These are phyloP conservation scores for Battus philenor DNA, from an alignment of 1,140 invertebrate genomes.

Conservation along the genomic window DNA sequence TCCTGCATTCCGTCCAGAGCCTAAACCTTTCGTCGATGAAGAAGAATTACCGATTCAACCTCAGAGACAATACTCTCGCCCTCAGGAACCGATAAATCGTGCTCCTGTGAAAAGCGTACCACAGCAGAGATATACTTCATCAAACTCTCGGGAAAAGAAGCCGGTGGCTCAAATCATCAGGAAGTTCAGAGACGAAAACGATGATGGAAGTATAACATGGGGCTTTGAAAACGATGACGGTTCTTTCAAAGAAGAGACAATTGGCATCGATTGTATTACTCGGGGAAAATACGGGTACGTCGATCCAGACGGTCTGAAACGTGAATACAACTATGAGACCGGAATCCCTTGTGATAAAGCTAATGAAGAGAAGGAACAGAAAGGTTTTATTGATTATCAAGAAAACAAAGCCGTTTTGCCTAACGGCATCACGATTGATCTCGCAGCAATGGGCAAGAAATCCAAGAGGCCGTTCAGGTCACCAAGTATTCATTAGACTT, in stretches of 20 bases:
- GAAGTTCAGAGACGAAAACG: conserved; percentile 86
- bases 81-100: conserved; percentile 63
- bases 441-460: conserved; percentile 82
- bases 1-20: conserved; percentile 67
- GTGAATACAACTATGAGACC: conserved; percentile 84
- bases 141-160: conserved; percentile 75
- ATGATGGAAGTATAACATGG: conserved; percentile 90
- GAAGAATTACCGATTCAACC: conserved; percentile 60
- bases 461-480: conserved; percentile 78
- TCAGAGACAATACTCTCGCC: conserved; percentile 61
- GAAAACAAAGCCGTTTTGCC: conserved; percentile 83
- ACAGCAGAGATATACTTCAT: conserved; percentile 52
- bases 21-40: conserved; percentile 60
- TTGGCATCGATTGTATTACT: conserved; percentile 87
- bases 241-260: conserved; percentile 87
- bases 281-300: conserved; percentile 89
- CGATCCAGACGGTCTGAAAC: conserved; percentile 85
- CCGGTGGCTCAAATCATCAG: conserved; percentile 84
- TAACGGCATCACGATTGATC: conserved; percentile 82
- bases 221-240: conserved; percentile 90
- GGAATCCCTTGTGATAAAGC: conserved; percentile 82
- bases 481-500: conserved; percentile 49
- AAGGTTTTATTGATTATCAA: conserved; percentile 83
- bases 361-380: conserved; percentile 77
- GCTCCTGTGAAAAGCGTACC: conserved; percentile 56